These are phyloP conservation scores for Acronicta aceris DNA, from an alignment of 2,888 invertebrate species.

Conservation along the genomic window DNA sequence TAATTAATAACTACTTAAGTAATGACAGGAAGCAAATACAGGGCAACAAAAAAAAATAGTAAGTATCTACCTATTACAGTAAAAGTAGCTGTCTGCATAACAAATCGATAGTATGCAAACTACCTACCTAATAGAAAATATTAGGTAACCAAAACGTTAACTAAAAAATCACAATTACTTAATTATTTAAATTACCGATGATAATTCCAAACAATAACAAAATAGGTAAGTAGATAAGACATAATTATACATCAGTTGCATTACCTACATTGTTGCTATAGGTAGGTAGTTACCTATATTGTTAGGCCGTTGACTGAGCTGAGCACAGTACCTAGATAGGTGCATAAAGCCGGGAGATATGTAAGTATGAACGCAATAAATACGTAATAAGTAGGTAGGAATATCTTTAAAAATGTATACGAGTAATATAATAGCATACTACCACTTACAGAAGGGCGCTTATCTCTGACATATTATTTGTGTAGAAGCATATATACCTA, in stretches of 20 bases:
- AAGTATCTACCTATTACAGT: no score
- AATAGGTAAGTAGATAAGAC: conserved; percentile 6
- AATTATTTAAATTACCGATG: conserved; percentile 16
- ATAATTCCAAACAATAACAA: conserved; percentile 44
- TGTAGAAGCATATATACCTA: conserved; percentile 27
- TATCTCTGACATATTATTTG: conserved; percentile 62
- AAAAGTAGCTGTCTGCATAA: no score
- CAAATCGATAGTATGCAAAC: conserved; percentile 25
- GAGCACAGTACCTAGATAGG: conserved; percentile 48
- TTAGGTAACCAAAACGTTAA: conserved; percentile 17
- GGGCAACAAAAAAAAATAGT: conserved; percentile 22
- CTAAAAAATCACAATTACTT: conserved; percentile 31
- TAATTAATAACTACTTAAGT: no score
- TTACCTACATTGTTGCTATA: conserved; percentile 28
- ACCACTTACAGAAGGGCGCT: conserved; percentile 56
- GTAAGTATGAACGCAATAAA: conserved; percentile 37
- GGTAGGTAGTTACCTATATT: conserved; percentile 14
- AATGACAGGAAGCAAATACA: conserved; percentile 26
- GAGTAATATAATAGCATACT: conserved; percentile 45
- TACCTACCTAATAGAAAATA: conserved; percentile 27
- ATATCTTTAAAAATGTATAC: conserved; percentile 21
- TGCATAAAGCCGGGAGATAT: conserved; percentile 51
- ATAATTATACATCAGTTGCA: conserved; percentile 5
- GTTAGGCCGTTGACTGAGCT: conserved; percentile 62
- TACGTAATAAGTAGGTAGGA: conserved; percentile 7